A percentile compares a stretch with the other conserved stretches of the same genome.
Conservation (phyloP, 2,888 invertebrate species). For the Aphidoletes aphidimyza region DNA sequence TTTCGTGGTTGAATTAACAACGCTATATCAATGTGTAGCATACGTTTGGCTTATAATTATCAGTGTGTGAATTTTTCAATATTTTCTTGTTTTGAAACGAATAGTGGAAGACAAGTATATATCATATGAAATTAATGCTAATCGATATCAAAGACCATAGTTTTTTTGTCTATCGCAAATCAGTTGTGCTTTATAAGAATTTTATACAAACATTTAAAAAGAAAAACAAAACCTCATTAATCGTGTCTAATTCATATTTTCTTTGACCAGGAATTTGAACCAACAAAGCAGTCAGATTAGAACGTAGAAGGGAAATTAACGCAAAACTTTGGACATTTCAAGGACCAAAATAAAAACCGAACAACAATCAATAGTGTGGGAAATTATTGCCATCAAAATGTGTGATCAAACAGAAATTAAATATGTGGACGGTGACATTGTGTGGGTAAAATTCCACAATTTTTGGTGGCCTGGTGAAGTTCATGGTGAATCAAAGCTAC, state of each 20-base stretch:
- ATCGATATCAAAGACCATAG: not conserved
- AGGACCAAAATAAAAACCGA: not conserved
- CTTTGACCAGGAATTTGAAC: not conserved
- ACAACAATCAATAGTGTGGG: not conserved
- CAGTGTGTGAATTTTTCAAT: not conserved
- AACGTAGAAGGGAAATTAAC: not conserved
- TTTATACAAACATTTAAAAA: no score
- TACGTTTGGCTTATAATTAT: not conserved
- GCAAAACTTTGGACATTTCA: not conserved
- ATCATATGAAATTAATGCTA: not conserved
- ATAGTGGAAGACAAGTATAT: not conserved
- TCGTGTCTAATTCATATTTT: not conserved
- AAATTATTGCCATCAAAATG: constrained; percentile 18
- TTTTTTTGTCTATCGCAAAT: not conserved
- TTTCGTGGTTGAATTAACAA: not conserved
- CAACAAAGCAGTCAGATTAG: not conserved
- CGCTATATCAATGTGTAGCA: not conserved
- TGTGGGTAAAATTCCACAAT: constrained; percentile 85
- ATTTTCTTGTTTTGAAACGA: constrained; percentile 28
- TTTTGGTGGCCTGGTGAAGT: constrained; percentile 90
- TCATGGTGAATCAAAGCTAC: constrained; percentile 72
- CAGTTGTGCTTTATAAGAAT: not conserved
- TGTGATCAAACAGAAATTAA: constrained; percentile 75
- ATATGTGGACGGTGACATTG: constrained; percentile 80
- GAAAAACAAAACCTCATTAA: no score